Conservation (phyloP, 1,140 invertebrate species). For the Steinernema khuongi region DNA sequence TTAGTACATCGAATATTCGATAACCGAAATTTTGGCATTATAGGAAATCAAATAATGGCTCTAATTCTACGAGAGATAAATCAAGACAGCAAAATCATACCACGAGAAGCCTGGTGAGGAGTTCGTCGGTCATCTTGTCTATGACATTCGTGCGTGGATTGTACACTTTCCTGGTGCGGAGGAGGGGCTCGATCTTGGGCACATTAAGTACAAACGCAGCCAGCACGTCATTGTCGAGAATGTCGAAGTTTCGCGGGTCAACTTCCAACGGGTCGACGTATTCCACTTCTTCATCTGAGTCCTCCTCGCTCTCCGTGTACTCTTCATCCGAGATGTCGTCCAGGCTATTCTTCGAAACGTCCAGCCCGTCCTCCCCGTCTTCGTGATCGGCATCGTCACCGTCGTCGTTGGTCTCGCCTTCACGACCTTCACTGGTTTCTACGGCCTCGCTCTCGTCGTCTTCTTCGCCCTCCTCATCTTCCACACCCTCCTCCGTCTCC, state of each 20-base stretch:
- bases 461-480: conserved; percentile 15
- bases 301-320: not conserved
- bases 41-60: too few species aligned
- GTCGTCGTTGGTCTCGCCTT: conserved; percentile 18
- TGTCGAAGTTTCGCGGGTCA: not conserved
- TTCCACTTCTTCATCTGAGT: not conserved
- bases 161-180: not conserved
- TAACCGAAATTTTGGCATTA: too few species aligned
- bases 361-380: not conserved
- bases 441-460: conserved; percentile 8
- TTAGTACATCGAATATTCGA: too few species aligned
- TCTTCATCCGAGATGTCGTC: too few species aligned
- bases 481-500: not conserved
- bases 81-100: not conserved
- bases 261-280: not conserved
- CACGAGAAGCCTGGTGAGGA: not conserved
- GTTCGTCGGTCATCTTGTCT: not conserved
- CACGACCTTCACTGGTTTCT: conserved; percentile 13
- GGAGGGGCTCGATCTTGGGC: not conserved
- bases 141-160: not conserved
- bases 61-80: not conserved
- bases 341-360: too few species aligned
- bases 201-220: not conserved
- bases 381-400: not conserved
- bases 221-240: conserved; percentile 1